Evolutionary conservation across 2,113 vertebrate species (phyloP).

Genomic region (Crotalus horridus): DNA sequence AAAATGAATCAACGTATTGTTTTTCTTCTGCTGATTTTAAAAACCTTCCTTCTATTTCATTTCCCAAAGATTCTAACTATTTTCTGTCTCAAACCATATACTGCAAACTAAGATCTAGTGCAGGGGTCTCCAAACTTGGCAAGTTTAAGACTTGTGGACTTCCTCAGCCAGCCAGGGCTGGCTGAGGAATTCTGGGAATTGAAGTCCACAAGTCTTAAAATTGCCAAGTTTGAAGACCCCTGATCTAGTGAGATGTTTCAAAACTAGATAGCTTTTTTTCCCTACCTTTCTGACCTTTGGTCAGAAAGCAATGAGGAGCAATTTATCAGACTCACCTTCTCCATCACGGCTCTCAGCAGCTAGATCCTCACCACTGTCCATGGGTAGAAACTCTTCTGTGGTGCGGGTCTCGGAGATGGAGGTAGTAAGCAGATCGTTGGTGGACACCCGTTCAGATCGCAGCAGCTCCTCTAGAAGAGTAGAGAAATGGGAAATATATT

Average conservation of each 20-base stretch:
- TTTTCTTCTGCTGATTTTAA: neutral
- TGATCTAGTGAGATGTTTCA: neutral
- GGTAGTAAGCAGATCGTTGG: conserved; percentile 80
- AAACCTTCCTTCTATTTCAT: neutral
- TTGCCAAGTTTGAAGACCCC: too few species aligned
- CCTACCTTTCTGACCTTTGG: neutral
- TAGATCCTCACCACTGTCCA: conserved; percentile 78
- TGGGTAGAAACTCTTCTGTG: conserved; percentile 77
- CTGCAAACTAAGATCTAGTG: neutral
- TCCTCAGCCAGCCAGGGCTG: too few species aligned
- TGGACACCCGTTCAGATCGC: conserved; percentile 74
- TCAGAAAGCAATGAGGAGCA: neutral
- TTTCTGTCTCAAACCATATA: neutral
- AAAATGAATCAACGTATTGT: neutral
- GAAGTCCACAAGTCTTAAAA: too few species aligned
- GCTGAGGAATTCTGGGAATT: too few species aligned
- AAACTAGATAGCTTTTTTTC: neutral
- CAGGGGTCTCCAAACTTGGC: too few species aligned
- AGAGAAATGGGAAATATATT: neutral
- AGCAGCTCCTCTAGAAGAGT: conserved; percentile 72
- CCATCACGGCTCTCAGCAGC: conserved; percentile 70
- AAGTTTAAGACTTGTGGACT: too few species aligned
- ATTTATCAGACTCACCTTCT: conserved; percentile 30
- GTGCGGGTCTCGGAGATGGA: conserved; percentile 81
- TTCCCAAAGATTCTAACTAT: neutral